A percentile compares a stretch with the other conserved stretches of the same genome.
Evolutionary conservation across 2,797 vertebrate species (phyloP).

Genomic region (Tokudaia muenninki): DNA sequence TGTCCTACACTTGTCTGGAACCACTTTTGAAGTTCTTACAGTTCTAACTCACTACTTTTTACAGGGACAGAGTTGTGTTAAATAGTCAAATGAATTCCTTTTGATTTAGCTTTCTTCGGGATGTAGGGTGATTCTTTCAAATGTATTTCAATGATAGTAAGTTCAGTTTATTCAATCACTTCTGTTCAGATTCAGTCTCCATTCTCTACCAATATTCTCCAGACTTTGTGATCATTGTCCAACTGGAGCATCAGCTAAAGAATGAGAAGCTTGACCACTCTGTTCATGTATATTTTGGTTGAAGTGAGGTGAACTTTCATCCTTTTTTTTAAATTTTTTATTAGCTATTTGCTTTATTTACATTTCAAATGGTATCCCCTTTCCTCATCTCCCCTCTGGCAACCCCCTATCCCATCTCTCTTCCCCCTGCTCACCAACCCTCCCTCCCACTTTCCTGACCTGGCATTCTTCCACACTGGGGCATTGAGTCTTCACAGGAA

Average conservation of each 20-base stretch:
- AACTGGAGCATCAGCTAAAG: background rate
- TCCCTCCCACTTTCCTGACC: no score
- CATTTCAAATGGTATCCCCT: no score
- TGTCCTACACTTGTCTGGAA: background rate
- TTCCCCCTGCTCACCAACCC: no score
- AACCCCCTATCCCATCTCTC: no score
- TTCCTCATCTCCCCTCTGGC: no score
- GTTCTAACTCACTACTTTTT: background rate
- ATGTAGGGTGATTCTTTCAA: background rate
- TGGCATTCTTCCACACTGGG: no score
- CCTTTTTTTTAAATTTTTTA: no score
- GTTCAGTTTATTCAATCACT: background rate
- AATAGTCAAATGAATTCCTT: background rate
- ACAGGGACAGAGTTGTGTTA: background rate
- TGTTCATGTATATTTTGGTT: background rate
- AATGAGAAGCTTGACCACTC: rapidly evolving
- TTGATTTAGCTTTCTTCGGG: background rate
- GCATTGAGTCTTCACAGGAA: no score
- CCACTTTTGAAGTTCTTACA: background rate
- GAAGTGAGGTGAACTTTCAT: background rate
- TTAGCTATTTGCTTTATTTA: no score
- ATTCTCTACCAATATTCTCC: background rate
- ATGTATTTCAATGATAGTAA: background rate
- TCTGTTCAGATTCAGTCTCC: background rate
- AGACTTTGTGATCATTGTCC: background rate